phyloP scores from a whole-genome alignment of 2,113 vertebrate species.

The Lanius collurio region DNA sequence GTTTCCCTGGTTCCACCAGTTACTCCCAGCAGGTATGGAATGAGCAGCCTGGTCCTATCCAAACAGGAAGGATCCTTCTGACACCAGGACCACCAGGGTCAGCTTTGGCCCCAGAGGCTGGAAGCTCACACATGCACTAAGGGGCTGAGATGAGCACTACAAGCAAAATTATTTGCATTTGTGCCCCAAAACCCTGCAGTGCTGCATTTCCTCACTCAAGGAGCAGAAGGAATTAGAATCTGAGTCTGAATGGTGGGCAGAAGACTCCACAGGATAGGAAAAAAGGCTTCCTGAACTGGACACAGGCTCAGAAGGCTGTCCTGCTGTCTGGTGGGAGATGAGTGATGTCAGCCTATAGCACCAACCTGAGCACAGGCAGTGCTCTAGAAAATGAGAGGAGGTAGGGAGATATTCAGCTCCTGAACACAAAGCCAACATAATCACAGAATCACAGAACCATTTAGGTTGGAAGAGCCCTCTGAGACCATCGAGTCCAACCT shows the following conservation, averaged over 20 bases:
- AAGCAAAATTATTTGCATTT: not conserved
- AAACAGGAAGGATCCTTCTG: not conserved
- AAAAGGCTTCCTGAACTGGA: not conserved
- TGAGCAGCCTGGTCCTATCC: not conserved
- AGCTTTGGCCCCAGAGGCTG: not conserved
- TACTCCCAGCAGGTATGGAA: not conserved
- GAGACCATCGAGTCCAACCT: not conserved
- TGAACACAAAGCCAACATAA: not conserved
- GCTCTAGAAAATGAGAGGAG: not conserved
- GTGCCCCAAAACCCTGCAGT: not conserved
- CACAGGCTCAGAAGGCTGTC: not conserved
- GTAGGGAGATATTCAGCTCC: not conserved
- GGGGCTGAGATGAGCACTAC: not conserved
- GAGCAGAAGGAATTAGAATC: not conserved
- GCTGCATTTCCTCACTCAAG: not conserved
- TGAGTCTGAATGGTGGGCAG: not conserved
- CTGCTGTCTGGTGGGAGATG: not conserved
- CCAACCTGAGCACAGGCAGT: not conserved
- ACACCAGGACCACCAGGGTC: not conserved
- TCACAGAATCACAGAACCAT: not conserved
- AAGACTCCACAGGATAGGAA: not conserved
- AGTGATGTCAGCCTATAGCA: not conserved
- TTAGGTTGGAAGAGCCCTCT: not conserved
- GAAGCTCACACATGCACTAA: not conserved
- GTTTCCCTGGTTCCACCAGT: not conserved